Evolutionary conservation across 2,888 invertebrate species (phyloP).

Genomic region (Folsomia manolachei): DNA sequence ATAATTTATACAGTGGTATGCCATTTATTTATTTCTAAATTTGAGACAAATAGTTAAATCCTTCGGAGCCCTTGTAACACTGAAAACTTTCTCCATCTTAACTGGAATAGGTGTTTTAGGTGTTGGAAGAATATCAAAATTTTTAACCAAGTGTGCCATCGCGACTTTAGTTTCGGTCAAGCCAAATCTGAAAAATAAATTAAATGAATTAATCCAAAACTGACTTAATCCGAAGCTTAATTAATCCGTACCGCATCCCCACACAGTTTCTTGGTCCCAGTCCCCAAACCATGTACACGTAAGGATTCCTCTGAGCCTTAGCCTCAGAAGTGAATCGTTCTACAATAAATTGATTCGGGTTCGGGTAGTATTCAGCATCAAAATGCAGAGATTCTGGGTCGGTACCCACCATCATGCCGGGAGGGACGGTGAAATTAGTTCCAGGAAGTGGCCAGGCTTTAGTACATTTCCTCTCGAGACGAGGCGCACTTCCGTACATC

Average conservation of each 20-base stretch:
- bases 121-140: constrained; percentile 26
- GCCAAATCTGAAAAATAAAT: constrained; percentile 31
- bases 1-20: too few relatives aligned
- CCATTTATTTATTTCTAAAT: constrained; percentile 51
- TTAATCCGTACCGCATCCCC: not conserved
- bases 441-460: not conserved
- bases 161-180: constrained; percentile 34
- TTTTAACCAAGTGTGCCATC: constrained; percentile 26
- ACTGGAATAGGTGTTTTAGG: constrained; percentile 31
- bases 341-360: not conserved
- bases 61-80: not conserved
- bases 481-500: not conserved
- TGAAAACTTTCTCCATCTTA: not conserved
- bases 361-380: not conserved
- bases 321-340: not conserved
- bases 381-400: not conserved
- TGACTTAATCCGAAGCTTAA: too few relatives aligned
- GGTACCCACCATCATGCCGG: not conserved
- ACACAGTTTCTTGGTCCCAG: constrained; percentile 8
- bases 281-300: not conserved
- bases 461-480: not conserved
- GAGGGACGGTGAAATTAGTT: not conserved
- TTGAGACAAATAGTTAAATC: constrained; percentile 23
- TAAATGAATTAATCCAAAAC: not conserved
- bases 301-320: not conserved